Evolutionary conservation across 2,797 vertebrate genomes (phyloP), one percentile per base, ranked within the genome.

Genomic region (Vultur gryphus): DNA sequence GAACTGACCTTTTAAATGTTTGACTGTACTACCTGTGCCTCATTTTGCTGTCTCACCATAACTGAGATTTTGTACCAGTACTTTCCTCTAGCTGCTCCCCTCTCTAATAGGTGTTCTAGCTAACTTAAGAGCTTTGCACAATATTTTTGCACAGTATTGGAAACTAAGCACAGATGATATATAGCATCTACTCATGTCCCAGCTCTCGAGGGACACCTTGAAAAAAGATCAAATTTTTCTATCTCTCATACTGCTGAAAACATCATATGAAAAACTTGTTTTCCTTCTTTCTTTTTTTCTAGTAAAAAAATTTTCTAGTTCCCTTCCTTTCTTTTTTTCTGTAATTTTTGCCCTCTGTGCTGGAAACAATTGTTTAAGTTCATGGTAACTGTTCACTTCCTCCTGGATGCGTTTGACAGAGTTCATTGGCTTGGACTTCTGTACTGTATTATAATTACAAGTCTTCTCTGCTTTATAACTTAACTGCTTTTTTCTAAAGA

Each of bases 241-340:
- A 1, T 61, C 41, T 61, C 17, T 59, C 31, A 31, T 51, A 23
- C 3, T 12, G 4, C 6, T 84, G 6, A 13, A 57, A 69, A 61
- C 8, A 33, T n/a, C 4, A 10, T 25, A 39, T 17, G 20, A 57
- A 78, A 57, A 29, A 1, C 6, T 49, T n/a, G 5, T 1, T 54
- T 44, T 69, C 1, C 5, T 35, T 71, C 13, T 54, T 71, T 13
- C 4, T 20, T 41, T 46, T 76, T 51, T 37, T 11, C 5, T n/a
- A 46, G 24, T 20, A 33, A 23, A 48, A 10, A 24, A 7, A 1
- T 5, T 31, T 54, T 46, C 8, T n/a, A 25, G 7, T 39, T 59
- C 15, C 1, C 6, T 62, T 44, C 2, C 5, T 16, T 31, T 31
- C 0, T 16, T 14, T 35, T 48, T 11, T 20, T 5, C 33, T 29